Evolutionary conservation across 2,113 vertebrate species (phyloP).

Genomic region (Poicephalus meyeri): DNA sequence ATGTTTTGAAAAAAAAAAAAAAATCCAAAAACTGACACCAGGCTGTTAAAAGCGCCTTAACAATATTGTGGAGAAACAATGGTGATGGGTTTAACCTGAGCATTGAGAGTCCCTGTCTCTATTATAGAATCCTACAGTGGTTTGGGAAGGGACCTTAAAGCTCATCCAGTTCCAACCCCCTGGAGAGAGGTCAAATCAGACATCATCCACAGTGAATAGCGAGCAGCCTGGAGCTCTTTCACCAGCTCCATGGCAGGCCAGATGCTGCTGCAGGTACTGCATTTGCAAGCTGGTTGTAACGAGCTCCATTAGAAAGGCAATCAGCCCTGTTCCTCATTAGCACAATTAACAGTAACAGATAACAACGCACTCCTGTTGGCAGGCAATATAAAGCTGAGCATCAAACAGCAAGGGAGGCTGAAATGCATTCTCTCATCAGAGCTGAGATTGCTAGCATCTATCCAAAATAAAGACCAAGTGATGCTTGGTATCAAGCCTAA

Average conservation of each 20-base stretch:
- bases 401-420: not conserved
- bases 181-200: not conserved
- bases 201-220: fast-evolving
- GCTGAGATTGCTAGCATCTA: not conserved
- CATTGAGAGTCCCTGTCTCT: not conserved
- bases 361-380: not conserved
- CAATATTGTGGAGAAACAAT: not conserved
- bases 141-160: not conserved
- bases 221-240: not conserved
- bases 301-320: not conserved
- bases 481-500: not conserved
- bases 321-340: not conserved
- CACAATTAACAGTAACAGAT: not conserved
- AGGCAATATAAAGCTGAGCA: not conserved
- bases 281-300: not conserved
- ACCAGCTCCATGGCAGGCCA: not conserved
- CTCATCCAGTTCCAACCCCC: not conserved
- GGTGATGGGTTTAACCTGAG: not conserved
- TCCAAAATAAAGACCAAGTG: not conserved
- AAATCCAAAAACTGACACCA: not conserved
- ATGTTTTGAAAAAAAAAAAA: not conserved
- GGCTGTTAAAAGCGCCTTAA: not conserved
- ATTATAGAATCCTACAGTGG: not conserved
- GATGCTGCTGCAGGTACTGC: not conserved
- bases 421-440: not conserved